phyloP scores from a whole-genome alignment of 2,797 vertebrate genomes.

The Urosaurus nigricauda region DNA sequence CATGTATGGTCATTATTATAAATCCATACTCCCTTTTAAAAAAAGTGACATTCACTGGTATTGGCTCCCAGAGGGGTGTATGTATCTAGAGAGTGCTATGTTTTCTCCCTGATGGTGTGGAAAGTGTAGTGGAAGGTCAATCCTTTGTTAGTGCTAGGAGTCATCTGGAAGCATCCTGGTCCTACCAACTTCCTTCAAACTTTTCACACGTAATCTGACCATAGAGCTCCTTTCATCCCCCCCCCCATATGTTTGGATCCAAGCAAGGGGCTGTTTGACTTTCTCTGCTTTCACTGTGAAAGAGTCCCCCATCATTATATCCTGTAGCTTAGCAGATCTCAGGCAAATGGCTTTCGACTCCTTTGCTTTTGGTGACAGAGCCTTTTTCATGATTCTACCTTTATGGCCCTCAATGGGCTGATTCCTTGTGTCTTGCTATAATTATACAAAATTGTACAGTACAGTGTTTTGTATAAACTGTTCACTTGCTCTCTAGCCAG shows the following conservation, averaged over 20 bases:
- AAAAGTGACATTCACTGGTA: background rate
- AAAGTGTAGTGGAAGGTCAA: background rate
- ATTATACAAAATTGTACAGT: background rate
- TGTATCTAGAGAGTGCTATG: background rate
- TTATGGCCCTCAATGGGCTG: background rate
- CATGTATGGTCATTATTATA: too few relatives aligned
- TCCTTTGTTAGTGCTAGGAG: background rate
- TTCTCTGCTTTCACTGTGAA: background rate
- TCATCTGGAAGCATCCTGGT: background rate
- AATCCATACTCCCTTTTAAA: background rate
- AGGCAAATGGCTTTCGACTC: background rate
- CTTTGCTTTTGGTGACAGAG: background rate
- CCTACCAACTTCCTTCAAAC: background rate
- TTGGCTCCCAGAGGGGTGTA: background rate
- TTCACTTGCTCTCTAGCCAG: background rate
- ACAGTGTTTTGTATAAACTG: background rate
- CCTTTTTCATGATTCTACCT: background rate
- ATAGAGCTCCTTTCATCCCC: too few relatives aligned
- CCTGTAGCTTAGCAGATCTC: background rate
- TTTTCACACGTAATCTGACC: background rate
- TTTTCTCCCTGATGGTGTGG: background rate
- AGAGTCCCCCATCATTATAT: background rate
- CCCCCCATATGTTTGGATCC: background rate
- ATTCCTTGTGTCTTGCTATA: background rate
- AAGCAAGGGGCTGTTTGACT: background rate